phyloP scores from a whole-genome alignment of 2,797 vertebrate species.

The Chiroxiphia lanceolata region DNA sequence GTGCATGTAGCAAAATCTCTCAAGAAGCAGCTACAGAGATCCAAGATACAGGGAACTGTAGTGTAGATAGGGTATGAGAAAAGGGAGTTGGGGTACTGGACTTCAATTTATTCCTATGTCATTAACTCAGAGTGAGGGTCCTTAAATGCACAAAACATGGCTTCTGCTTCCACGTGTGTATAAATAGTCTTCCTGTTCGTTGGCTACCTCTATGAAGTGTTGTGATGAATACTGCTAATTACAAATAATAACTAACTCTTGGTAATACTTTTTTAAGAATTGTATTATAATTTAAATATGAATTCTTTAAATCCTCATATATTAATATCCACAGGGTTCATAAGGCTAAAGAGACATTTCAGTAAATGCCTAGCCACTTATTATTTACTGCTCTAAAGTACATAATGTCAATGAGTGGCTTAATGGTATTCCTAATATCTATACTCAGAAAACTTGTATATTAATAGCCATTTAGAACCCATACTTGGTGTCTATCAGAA shows the following conservation, averaged over 20 bases:
- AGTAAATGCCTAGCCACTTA: neutral
- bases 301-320: neutral
- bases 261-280: neutral
- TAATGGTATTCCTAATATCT: neutral
- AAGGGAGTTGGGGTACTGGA: neutral
- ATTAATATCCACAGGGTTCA: neutral
- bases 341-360: neutral
- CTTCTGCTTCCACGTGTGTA: neutral
- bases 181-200: neutral
- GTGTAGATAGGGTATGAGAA: neutral
- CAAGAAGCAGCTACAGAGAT: neutral
- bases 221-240: slow-evolving; percentile 19
- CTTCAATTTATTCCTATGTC: neutral
- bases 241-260: neutral
- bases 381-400: neutral
- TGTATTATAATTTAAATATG: neutral
- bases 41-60: neutral
- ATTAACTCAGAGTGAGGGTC: neutral
- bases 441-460: neutral
- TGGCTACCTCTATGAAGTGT: neutral
- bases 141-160: neutral
- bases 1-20: neutral
- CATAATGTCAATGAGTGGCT: neutral
- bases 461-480: neutral
- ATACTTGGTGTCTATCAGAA: neutral